Conservation (phyloP, 2,888 invertebrate genomes). For the Silvanus unidentatus region DNA sequence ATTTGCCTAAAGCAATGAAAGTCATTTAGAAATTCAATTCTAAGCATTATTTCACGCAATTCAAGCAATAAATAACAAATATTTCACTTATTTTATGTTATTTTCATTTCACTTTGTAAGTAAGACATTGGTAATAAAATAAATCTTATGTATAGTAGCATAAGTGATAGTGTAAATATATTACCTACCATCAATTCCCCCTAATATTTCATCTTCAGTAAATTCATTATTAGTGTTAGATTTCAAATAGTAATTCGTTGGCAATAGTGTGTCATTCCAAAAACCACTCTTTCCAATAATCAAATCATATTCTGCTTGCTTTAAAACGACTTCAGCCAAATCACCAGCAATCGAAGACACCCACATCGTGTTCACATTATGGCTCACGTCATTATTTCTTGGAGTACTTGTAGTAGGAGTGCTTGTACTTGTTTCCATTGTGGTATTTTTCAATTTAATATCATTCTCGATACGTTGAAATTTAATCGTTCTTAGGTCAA, state of each 20-base stretch:
- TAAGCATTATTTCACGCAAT: neutral
- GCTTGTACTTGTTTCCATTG: conserved; percentile 5
- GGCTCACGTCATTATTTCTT: conserved; percentile 40
- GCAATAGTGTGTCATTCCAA: conserved; percentile 62
- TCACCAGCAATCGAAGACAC: conserved; percentile 59
- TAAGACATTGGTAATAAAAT: neutral
- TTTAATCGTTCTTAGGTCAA: too few relatives aligned
- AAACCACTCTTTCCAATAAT: conserved; percentile 52
- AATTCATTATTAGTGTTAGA: conserved; percentile 56
- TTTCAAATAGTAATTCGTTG: conserved; percentile 53
- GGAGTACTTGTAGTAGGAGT: too few relatives aligned
- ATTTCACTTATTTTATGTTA: conserved; percentile 2
- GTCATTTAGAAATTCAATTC: neutral
- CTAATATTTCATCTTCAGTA: conserved; percentile 63
- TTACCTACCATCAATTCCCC: conserved; percentile 64
- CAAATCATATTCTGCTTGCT: conserved; percentile 52
- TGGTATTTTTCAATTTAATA: conserved; percentile 22
- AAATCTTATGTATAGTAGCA: neutral
- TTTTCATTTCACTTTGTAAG: conserved; percentile 1
- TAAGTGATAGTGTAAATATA: conserved; percentile 3
- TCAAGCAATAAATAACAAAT: neutral
- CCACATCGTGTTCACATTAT: conserved; percentile 51
- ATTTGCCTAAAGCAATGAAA: conserved; percentile 1
- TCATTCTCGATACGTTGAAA: conserved; percentile 47
- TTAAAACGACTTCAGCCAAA: conserved; percentile 60